Percentiles rank a stretch among this genome's conserved stretches.
phyloP scores from a whole-genome alignment of 2,113 vertebrate species.

The Ptilorrhoa leucosticta region DNA sequence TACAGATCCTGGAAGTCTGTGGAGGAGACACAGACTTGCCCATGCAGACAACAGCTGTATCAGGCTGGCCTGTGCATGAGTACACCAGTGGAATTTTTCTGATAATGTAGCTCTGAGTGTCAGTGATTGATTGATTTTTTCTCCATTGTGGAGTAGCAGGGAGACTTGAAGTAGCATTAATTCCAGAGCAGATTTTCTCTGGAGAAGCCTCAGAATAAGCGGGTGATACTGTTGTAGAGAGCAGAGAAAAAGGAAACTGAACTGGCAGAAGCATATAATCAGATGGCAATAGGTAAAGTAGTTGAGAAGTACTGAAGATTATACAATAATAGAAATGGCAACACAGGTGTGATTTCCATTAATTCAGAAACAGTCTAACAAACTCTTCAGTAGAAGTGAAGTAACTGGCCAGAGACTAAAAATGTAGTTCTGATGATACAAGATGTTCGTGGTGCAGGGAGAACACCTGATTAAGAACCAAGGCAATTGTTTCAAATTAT shows the following conservation, averaged over 20 bases:
- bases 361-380: background rate
- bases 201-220: background rate
- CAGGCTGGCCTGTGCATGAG: background rate
- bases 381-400: background rate
- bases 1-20: background rate
- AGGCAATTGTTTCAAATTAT: background rate
- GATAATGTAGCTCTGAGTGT: background rate
- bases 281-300: background rate
- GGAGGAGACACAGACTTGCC: background rate
- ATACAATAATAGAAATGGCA: background rate
- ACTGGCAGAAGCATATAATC: background rate
- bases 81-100: background rate
- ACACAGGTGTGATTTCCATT: background rate
- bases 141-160: background rate
- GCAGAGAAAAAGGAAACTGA: background rate
- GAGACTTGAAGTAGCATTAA: background rate
- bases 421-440: background rate
- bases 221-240: background rate
- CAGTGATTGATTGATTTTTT: background rate
- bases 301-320: background rate
- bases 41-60: background rate
- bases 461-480: background rate
- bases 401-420: background rate
- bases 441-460: background rate
- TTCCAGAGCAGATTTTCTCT: background rate